A percentile compares a stretch with the other conserved stretches of the same genome.
Conservation (phyloP, 2,113 vertebrate genomes). For the Caranx melampygus region DNA sequence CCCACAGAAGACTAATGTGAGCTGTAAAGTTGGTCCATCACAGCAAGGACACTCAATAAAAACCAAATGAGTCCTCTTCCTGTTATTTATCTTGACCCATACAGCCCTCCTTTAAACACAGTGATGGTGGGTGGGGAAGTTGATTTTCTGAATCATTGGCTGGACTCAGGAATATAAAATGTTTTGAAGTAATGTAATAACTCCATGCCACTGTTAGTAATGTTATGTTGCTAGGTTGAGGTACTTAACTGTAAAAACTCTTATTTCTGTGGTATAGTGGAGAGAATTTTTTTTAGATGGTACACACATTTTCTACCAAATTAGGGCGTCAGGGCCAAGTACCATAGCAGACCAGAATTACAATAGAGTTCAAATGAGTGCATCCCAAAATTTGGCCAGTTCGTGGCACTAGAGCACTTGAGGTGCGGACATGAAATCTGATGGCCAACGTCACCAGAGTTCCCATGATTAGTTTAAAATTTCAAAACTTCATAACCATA, state of each 20-base stretch:
- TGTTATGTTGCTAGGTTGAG: not conserved
- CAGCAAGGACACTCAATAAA: conserved; percentile 66
- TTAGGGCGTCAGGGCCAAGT: too few species aligned
- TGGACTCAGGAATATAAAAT: conserved; percentile 9
- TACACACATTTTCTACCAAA: too few species aligned
- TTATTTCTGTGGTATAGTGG: not conserved
- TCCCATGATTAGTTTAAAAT: too few species aligned
- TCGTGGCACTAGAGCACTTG: too few species aligned
- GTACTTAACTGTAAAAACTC: not conserved
- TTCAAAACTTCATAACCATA: too few species aligned
- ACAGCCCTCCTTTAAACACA: conserved; percentile 34
- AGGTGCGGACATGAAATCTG: too few species aligned
- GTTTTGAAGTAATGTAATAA: not conserved
- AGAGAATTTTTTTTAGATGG: not conserved
- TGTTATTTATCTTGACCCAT: conserved; percentile 51
- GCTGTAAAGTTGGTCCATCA: conserved; percentile 62
- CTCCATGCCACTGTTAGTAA: not conserved
- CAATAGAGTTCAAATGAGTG: too few species aligned
- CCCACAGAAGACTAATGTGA: conserved; percentile 62
- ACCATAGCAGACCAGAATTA: too few species aligned
- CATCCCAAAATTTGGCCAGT: too few species aligned
- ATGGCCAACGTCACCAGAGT: too few species aligned
- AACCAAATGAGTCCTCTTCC: conserved; percentile 53
- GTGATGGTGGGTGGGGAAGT: conserved; percentile 22
- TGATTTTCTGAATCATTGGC: conserved; percentile 25